phyloP scores from a whole-genome alignment of 2,888 invertebrate species.

The Rambutsinella grinnellia region DNA sequence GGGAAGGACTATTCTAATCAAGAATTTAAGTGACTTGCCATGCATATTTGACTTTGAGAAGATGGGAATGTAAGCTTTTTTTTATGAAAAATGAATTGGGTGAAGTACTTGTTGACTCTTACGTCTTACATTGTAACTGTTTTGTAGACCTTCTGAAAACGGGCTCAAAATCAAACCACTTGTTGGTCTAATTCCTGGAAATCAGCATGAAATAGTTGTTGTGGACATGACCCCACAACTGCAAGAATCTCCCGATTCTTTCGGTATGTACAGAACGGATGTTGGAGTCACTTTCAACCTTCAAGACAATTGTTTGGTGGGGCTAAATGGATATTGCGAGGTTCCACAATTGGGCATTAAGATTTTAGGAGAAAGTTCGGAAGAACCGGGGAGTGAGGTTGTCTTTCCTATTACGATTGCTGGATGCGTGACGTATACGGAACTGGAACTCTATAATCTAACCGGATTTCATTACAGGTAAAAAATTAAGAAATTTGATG shows the following conservation, averaged over 20 bases:
- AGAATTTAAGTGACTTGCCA: constrained; percentile 59
- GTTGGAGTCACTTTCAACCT: constrained; percentile 44
- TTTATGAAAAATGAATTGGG: too few species aligned
- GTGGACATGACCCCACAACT: constrained; percentile 36
- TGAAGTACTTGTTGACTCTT: too few species aligned
- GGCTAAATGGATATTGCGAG: constrained; percentile 46
- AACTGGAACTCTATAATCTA: constrained; percentile 52
- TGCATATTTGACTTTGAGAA: constrained; percentile 37
- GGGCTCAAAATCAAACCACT: constrained; percentile 42
- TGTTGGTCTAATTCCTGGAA: constrained; percentile 52
- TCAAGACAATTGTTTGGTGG: constrained; percentile 53
- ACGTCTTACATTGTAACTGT: too few species aligned
- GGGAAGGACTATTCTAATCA: constrained; percentile 51
- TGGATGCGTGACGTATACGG: constrained; percentile 39
- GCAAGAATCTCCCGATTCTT: neutral
- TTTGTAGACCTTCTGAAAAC: too few species aligned
- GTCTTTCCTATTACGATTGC: constrained; percentile 57
- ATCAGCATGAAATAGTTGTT: constrained; percentile 56
- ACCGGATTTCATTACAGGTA: constrained; percentile 58
- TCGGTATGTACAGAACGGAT: constrained; percentile 30
- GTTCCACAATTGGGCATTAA: constrained; percentile 42
- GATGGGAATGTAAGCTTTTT: constrained; percentile 38
- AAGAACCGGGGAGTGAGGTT: constrained; percentile 29
- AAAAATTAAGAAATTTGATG: neutral
- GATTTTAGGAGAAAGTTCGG: constrained; percentile 34